Base-by-base conservation (phyloP, 2,888 invertebrate genomes). In the Leucoma salicis region DNA sequence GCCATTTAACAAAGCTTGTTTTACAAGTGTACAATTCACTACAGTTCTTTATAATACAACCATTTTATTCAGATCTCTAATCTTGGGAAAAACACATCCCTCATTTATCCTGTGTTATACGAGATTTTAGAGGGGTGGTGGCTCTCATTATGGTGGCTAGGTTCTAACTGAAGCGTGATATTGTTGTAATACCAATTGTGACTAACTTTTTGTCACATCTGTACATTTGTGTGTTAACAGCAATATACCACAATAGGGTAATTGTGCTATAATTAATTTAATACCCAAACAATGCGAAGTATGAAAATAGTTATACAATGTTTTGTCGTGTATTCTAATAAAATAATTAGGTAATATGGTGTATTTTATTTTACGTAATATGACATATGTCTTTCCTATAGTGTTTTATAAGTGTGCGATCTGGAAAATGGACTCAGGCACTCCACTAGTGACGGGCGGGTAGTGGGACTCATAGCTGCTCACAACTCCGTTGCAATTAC, bases 1-100 rank as follows among this genome's bases (percentile, higher is more conserved):
- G 84, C 81, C 85, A 69, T 62, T 66, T 82, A 82, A 88, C 88
- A 88, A 88, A 80, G 81, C 77, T 65, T 71, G 70, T 78, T 71
- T 78, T 86, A 88, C 88, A 88, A 88, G 88, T 89, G 88, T 87
- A 87, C 83, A 78, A 84, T 88, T 87, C 86, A 86, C 74, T 78
- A 85, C 87, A 82, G 80, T 79, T 86, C 82, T 88, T 86, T 88
- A 88, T 84, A 63, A 80, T 74, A 59, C 78, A 70, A 65, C 87
- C 82, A 68, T 58, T 78, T 74, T 79, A 78, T 63, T 56, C 49
- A 67, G 85, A 78, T 53, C 85, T 75, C 68, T 75, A 70, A 70
- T 64, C 61, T 51, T 76, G 54, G 58, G 57, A 58, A 58, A 55
- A 63, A 63, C 58, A 59, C 61, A 66, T 67, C 63, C 63, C 31